These are phyloP conservation scores for Parambassis ranga DNA, from an alignment of 2,797 vertebrate species.

Conservation along the genomic window DNA sequence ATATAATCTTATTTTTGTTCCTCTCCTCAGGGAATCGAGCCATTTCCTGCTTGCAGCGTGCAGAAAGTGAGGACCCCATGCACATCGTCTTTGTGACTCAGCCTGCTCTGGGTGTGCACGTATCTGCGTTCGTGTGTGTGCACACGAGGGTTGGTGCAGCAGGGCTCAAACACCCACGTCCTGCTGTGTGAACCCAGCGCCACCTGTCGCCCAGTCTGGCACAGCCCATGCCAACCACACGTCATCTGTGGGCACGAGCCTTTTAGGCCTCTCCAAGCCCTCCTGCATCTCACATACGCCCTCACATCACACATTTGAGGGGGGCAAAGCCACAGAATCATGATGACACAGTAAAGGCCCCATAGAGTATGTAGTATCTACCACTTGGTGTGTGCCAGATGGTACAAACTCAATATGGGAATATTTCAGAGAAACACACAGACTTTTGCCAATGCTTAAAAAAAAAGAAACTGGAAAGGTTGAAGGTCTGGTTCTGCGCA, in stretches of 20 bases:
- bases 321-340: constrained; percentile 9
- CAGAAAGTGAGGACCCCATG: constrained; percentile 32
- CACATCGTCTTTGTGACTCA: constrained; percentile 56
- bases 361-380: background rate
- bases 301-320: constrained; percentile 37
- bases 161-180: constrained; percentile 75
- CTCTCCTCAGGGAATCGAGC: constrained; percentile 28
- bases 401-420: background rate
- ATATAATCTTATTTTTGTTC: constrained; percentile 8
- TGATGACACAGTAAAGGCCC: background rate
- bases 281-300: constrained; percentile 32
- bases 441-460: background rate
- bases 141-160: constrained; percentile 52
- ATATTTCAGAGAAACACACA: background rate
- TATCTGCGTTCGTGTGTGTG: constrained; percentile 30
- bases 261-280: constrained; percentile 24
- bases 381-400: background rate
- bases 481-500: background rate
- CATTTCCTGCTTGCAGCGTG: constrained; percentile 46
- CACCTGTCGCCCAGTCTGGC: constrained; percentile 81
- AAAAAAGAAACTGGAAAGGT: background rate
- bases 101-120: constrained; percentile 26
- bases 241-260: constrained; percentile 61
- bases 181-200: constrained; percentile 76
- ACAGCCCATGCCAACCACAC: constrained; percentile 55